phyloP scores from a whole-genome alignment of 2,888 invertebrate genomes.

The Cyclophora punctaria region DNA sequence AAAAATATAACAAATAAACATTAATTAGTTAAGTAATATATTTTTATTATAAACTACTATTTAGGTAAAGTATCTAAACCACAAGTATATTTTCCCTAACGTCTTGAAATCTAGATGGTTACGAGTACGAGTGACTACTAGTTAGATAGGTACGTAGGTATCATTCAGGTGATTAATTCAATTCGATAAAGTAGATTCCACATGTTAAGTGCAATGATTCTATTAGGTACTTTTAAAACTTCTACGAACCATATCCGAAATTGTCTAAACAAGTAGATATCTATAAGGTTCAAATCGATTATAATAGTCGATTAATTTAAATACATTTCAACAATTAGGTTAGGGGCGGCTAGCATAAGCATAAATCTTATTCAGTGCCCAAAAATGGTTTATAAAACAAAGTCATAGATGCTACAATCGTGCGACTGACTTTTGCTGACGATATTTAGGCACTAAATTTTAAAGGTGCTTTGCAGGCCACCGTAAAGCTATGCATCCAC shows the following conservation, averaged over 20 bases:
- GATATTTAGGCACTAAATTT: too few species aligned
- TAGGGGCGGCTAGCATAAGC: too few species aligned
- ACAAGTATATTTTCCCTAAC: slow-evolving; percentile 43
- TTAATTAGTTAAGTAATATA: slow-evolving; percentile 18
- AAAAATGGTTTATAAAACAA: too few species aligned
- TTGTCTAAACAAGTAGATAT: slow-evolving; percentile 12
- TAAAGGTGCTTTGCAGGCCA: too few species aligned
- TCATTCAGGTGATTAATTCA: slow-evolving; percentile 28
- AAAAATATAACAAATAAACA: slow-evolving; percentile 42
- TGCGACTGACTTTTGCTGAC: too few species aligned
- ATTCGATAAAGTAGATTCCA: slow-evolving; percentile 18
- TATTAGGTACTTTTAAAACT: slow-evolving; percentile 22
- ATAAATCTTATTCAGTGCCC: too few species aligned
- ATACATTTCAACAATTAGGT: background rate
- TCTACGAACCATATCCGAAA: slow-evolving; percentile 22
- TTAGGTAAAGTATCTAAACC: slow-evolving; percentile 57
- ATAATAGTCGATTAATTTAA: background rate
- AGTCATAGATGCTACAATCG: too few species aligned
- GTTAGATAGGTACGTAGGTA: slow-evolving; percentile 17
- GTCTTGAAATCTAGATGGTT: slow-evolving; percentile 28
- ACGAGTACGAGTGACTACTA: slow-evolving; percentile 21
- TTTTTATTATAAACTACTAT: slow-evolving; percentile 47
- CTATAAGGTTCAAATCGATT: background rate
- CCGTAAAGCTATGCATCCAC: too few species aligned
- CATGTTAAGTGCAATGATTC: slow-evolving; percentile 23